phyloP scores from a whole-genome alignment of 2,888 invertebrate species.

The Pammene fasciana region DNA sequence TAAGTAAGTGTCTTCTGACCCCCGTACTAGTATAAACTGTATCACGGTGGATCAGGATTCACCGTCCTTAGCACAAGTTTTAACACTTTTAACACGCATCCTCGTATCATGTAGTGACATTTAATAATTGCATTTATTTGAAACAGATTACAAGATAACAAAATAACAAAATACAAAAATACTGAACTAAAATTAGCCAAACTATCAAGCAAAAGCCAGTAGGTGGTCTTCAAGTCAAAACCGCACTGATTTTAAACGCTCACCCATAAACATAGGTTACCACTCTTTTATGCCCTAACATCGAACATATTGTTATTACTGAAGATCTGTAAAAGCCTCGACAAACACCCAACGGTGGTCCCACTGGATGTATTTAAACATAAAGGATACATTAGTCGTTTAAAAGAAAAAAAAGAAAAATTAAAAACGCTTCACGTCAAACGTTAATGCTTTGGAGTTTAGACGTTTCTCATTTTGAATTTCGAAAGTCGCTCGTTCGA shows the following conservation, averaged over 20 bases:
- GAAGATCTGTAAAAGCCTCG: conserved; percentile 55
- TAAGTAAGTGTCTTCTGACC: too few species aligned
- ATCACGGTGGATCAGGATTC: too few species aligned
- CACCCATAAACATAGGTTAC: conserved; percentile 38
- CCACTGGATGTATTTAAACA: conserved; percentile 56
- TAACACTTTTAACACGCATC: too few species aligned
- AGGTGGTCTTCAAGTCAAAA: conserved; percentile 38
- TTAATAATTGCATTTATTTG: too few species aligned
- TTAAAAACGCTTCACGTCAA: conserved; percentile 53
- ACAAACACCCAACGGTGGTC: conserved; percentile 79
- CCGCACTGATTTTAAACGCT: conserved; percentile 36
- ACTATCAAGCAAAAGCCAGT: conserved; percentile 17
- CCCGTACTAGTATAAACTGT: too few species aligned
- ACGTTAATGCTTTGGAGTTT: conserved; percentile 45
- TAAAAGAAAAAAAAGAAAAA: conserved; percentile 45
- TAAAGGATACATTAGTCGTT: conserved; percentile 70
- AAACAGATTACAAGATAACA: too few species aligned
- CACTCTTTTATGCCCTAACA: conserved; percentile 39
- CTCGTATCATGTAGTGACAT: too few species aligned
- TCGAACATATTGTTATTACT: conserved; percentile 41
- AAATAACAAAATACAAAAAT: not conserved
- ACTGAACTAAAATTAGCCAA: not conserved
- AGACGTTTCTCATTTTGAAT: conserved; percentile 50
- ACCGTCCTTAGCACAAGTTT: too few species aligned
- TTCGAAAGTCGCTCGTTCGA: conserved; percentile 12